These are phyloP conservation scores for Ceyx erithaca DNA, from an alignment of 2,797 vertebrate species.

Conservation along the genomic window DNA sequence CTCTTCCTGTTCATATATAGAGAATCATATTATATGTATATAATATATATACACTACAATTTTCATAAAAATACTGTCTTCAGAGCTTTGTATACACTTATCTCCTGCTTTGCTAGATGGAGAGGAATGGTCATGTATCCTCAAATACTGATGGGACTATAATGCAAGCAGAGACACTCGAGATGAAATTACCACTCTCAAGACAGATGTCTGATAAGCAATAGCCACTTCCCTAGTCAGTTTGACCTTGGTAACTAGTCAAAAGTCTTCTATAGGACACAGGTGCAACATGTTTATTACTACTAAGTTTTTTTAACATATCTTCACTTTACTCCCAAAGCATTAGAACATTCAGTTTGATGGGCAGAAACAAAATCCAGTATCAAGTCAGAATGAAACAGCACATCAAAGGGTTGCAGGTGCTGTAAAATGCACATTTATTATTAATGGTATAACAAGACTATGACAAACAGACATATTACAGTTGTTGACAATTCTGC, in stretches of 20 bases:
- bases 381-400: not conserved
- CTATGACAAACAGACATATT: not conserved
- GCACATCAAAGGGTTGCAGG: not conserved
- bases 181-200: not conserved
- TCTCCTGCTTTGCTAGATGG: not conserved
- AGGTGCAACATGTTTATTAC: not conserved
- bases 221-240: not conserved
- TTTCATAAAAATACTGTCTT: not conserved
- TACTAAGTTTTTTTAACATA: not conserved
- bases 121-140: not conserved
- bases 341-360: not conserved
- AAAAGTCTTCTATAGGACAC: not conserved
- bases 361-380: not conserved
- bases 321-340: not conserved
- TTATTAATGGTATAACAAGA: not conserved
- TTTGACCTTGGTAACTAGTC: not conserved
- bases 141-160: not conserved
- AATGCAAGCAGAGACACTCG: not conserved
- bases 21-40: not conserved
- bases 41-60: not conserved
- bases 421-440: not conserved
- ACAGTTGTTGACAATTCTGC: not conserved
- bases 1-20: not conserved
- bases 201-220: not conserved
- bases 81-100: not conserved